Base-by-base conservation (phyloP, 2,113 vertebrate species). In the Pelmatolapia mariae region DNA sequence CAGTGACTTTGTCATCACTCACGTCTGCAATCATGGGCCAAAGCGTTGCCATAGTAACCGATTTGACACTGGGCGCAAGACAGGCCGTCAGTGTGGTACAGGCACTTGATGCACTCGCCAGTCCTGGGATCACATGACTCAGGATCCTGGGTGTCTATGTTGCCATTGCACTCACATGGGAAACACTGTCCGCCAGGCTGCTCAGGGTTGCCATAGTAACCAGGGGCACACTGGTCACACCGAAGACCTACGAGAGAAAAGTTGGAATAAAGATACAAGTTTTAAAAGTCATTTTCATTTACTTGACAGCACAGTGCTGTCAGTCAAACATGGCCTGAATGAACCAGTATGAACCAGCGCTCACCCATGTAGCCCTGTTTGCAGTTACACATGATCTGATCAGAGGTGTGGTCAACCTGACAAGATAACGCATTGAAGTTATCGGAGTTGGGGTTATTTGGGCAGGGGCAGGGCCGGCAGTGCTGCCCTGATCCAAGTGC, bases 391-490 rank as follows among this genome's bases (percentile, higher is more conserved):
- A 98, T 10, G 2, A 98, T 97, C 90, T 96, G 96, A 88, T 96
- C 93, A 2, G 96, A 96, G 13, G 92, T 22, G 1, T 90, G 87
- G 2, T 98, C 96, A 0, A 96, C 82, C 0, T 96, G 91, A 90
- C 98, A 98, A 36, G 97, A 91, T 0, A 90, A 93, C 1, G 96
- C 98, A 0, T 98, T 97, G 81, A 96, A 98, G 80, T 97, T 95
- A 38, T 92, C 92, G 0, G 96, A 97, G 26, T 95, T 97, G 0
- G 97, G 97, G 89, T 95, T 94, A 7, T 97, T 96, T 0, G 97
- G 98, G 82, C 97, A 98, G 12, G 97, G 96, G 57, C 97, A 99
- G 7, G 97, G 97, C 5, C 95, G 96, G 86, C 97, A 98, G 83
- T 97, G 97, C 53, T 97, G 97, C 13, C 97, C 98, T 0, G 96